Evolutionary conservation across 2,113 vertebrate species (phyloP).

Genomic region (Scomber colias): DNA sequence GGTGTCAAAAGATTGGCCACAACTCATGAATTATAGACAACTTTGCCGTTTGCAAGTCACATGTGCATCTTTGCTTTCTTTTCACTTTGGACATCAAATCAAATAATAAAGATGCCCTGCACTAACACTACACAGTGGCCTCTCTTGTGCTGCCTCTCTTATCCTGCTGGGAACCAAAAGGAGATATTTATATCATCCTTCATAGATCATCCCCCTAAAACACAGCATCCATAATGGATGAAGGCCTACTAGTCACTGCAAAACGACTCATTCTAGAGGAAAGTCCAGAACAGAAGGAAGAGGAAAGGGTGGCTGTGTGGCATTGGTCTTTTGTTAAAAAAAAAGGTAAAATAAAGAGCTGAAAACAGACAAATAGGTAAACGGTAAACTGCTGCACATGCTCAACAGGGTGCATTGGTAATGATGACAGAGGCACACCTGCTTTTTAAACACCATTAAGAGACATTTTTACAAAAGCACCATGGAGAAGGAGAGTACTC

Average conservation of each 20-base stretch:
- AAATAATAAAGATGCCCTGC: conserved; percentile 66
- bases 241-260: conserved; percentile 63
- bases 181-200: conserved; percentile 80
- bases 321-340: conserved; percentile 11
- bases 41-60: conserved; percentile 23
- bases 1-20: conserved; percentile 30
- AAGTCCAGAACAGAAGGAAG: conserved; percentile 33
- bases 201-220: conserved; percentile 76
- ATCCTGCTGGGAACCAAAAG: conserved; percentile 66
- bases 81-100: conserved; percentile 59
- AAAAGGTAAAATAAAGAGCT: neutral
- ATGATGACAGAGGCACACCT: neutral
- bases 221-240: conserved; percentile 79
- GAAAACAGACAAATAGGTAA: conserved; percentile 20
- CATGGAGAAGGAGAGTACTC: neutral
- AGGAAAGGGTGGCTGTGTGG: neutral
- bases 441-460: conserved; percentile 18
- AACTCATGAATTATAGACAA: conserved; percentile 60
- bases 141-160: conserved; percentile 46
- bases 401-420: conserved; percentile 11
- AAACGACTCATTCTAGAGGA: conserved; percentile 57
- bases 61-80: conserved; percentile 39
- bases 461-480: neutral
- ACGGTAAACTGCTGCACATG: conserved; percentile 25
- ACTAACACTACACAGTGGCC: conserved; percentile 37